A percentile compares a stretch with the other conserved stretches of the same genome.
Conservation (phyloP, 2,797 vertebrate genomes). For the Hybognathus amarus region DNA sequence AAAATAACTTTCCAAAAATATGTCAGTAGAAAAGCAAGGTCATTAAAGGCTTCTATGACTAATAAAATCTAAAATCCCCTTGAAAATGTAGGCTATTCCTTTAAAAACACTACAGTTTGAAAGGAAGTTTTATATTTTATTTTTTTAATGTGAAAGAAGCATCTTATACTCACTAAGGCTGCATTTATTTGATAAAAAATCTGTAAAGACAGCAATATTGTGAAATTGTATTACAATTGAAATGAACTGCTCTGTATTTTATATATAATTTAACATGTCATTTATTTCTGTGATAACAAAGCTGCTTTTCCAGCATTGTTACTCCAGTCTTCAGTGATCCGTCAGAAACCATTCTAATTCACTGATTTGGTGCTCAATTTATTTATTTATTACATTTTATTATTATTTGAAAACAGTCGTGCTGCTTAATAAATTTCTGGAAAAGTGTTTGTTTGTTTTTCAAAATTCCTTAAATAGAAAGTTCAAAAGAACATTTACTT, state of each 20-base stretch:
- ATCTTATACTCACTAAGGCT: neutral
- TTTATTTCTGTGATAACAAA: neutral
- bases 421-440: neutral
- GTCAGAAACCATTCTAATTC: neutral
- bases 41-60: neutral
- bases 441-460: rapidly evolving
- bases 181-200: neutral
- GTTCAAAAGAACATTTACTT: neutral
- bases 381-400: neutral
- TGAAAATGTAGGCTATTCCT: neutral
- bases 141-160: neutral
- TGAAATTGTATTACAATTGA: neutral
- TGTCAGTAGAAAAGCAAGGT: neutral
- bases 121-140: neutral
- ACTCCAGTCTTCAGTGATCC: neutral
- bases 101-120: neutral
- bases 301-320: neutral
- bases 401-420: neutral
- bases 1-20: neutral
- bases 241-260: neutral
- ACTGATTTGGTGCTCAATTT: neutral
- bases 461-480: neutral
- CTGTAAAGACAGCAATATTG: neutral
- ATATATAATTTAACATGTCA: no score
- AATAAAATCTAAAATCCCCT: neutral